phyloP scores from a whole-genome alignment of 2,888 invertebrate genomes.

The Cryptocephalus primarius region DNA sequence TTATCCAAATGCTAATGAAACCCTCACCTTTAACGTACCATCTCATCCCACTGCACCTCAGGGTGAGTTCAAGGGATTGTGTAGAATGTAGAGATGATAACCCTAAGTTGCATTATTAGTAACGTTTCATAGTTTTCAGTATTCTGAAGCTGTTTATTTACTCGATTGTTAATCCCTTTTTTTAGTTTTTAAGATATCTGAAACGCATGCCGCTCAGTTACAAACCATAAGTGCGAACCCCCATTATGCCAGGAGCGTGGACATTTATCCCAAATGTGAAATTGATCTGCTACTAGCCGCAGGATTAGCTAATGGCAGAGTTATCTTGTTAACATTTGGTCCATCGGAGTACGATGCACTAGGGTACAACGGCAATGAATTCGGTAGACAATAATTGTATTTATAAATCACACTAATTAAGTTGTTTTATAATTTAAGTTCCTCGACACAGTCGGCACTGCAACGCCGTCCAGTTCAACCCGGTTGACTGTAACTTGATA shows the following conservation, averaged over 20 bases:
- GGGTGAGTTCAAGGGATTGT: too few relatives aligned
- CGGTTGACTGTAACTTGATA: slow-evolving; percentile 65
- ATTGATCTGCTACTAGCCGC: slow-evolving; percentile 74
- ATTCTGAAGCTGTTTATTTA: too few relatives aligned
- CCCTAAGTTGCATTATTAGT: too few relatives aligned
- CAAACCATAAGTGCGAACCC: slow-evolving; percentile 63
- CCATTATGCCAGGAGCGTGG: slow-evolving; percentile 75
- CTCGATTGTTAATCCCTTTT: slow-evolving; percentile 9
- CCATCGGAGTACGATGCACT: slow-evolving; percentile 48
- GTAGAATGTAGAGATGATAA: too few relatives aligned
- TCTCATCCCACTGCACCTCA: background rate
- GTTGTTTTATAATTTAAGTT: slow-evolving; percentile 39
- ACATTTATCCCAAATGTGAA: slow-evolving; percentile 70
- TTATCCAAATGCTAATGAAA: slow-evolving; percentile 45
- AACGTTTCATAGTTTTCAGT: too few relatives aligned
- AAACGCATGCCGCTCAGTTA: slow-evolving; percentile 56
- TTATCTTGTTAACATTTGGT: slow-evolving; percentile 68
- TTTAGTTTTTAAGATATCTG: slow-evolving; percentile 58
- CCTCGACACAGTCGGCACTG: slow-evolving; percentile 78
- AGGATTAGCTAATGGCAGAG: slow-evolving; percentile 82
- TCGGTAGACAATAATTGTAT: slow-evolving; percentile 39
- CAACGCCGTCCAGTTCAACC: slow-evolving; percentile 82
- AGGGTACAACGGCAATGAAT: slow-evolving; percentile 63
- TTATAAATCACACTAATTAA: background rate
- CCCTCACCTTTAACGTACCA: slow-evolving; percentile 30